Evolutionary conservation across 2,797 vertebrate genomes (phyloP).

Genomic region (Chrosomus eos): DNA sequence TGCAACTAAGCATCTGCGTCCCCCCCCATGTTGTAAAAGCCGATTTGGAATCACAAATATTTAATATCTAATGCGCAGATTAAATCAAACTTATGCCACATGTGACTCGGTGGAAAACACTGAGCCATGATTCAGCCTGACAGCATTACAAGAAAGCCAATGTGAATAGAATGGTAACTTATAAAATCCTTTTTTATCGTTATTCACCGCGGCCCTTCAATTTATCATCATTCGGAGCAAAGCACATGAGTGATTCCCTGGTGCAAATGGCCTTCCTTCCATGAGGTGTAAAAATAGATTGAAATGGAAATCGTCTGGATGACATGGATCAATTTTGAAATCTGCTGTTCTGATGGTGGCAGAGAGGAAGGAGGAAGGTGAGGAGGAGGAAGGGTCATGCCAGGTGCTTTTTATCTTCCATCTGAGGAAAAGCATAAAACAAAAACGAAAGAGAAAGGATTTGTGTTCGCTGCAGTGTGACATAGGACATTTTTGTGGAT

Average conservation of each 20-base stretch:
- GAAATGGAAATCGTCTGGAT: slow-evolving; percentile 77
- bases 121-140: slow-evolving; percentile 68
- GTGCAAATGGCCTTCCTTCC: slow-evolving; percentile 57
- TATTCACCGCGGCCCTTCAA: slow-evolving; percentile 66
- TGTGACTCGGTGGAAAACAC: slow-evolving; percentile 71
- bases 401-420: slow-evolving; percentile 62
- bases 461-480: slow-evolving; percentile 64
- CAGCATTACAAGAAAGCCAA: slow-evolving; percentile 69
- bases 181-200: slow-evolving; percentile 65
- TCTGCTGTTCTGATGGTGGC: slow-evolving; percentile 65
- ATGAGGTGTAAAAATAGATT: slow-evolving; percentile 67
- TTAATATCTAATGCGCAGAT: slow-evolving; percentile 66
- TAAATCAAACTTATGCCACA: slow-evolving; percentile 77
- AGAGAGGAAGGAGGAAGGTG: slow-evolving; percentile 40
- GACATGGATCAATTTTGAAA: slow-evolving; percentile 78
- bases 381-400: slow-evolving; percentile 51
- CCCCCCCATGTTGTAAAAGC: neutral
- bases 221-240: slow-evolving; percentile 60
- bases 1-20: slow-evolving; percentile 8
- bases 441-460: slow-evolving; percentile 59
- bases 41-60: slow-evolving; percentile 53
- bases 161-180: slow-evolving; percentile 71
- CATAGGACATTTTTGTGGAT: slow-evolving; percentile 67
- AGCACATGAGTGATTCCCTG: slow-evolving; percentile 57
- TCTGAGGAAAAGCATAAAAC: slow-evolving; percentile 30